Percentiles rank a stretch among this genome's conserved stretches.
These are phyloP conservation scores for Chaetodon auriga DNA, from an alignment of 2,113 vertebrate species.

Conservation along the genomic window DNA sequence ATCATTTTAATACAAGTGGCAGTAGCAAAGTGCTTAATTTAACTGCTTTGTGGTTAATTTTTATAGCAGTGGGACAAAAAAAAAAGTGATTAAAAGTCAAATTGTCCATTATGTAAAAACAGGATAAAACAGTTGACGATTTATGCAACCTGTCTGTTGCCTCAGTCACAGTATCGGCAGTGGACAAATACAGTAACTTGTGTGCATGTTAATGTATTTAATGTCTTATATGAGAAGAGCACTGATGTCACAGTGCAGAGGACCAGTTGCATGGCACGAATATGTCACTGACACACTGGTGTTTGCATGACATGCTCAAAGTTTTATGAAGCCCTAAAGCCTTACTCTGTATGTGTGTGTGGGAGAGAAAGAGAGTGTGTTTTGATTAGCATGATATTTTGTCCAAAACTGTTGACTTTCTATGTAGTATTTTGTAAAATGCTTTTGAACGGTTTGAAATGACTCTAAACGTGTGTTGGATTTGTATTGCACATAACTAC, in stretches of 20 bases:
- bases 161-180: slow-evolving; percentile 35
- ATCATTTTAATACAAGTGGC: background rate
- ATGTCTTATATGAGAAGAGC: slow-evolving; percentile 35
- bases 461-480: background rate
- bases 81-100: background rate
- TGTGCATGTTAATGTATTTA: slow-evolving; percentile 59
- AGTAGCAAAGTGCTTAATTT: background rate
- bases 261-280: slow-evolving; percentile 50
- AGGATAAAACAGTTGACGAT: slow-evolving; percentile 15
- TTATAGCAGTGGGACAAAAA: background rate
- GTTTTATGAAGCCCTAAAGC: slow-evolving; percentile 78
- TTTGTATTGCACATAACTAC: slow-evolving; percentile 50
- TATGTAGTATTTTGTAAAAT: slow-evolving; percentile 69
- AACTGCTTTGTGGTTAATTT: background rate
- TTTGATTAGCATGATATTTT: slow-evolving; percentile 44
- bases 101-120: slow-evolving; percentile 18
- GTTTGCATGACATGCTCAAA: slow-evolving; percentile 61
- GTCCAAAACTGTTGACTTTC: slow-evolving; percentile 51
- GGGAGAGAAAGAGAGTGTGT: background rate
- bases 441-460: slow-evolving; percentile 34
- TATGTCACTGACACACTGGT: slow-evolving; percentile 29
- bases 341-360: slow-evolving; percentile 62
- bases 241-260: slow-evolving; percentile 15
- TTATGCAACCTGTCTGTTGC: slow-evolving; percentile 69
- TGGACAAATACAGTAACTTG: slow-evolving; percentile 21